Percentiles rank a stretch among this genome's conserved stretches.
phyloP scores from a whole-genome alignment of 2,797 vertebrate genomes.

The Tarsius wallacei region DNA sequence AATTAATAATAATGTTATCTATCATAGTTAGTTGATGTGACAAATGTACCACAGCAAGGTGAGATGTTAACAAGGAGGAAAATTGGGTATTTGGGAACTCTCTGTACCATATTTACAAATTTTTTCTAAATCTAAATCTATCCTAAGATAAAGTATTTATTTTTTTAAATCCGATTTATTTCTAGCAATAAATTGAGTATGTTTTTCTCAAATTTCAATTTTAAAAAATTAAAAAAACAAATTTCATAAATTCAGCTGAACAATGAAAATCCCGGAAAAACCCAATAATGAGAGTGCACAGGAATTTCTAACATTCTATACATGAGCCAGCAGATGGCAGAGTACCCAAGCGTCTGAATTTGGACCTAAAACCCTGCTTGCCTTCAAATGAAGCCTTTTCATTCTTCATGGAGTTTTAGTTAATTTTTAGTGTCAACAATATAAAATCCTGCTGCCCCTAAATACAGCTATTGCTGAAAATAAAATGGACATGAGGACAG shows the following conservation, averaged over 20 bases:
- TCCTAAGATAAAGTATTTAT: not conserved
- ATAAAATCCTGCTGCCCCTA: not conserved
- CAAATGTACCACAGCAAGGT: not conserved
- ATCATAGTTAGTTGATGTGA: not conserved
- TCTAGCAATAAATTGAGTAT: not conserved
- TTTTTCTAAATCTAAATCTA: not conserved
- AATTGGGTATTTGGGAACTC: not conserved
- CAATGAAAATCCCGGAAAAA: not conserved
- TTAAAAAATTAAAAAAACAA: not conserved
- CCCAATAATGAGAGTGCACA: fast-evolving
- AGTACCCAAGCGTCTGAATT: conserved; percentile 71
- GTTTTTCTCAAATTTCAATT: not conserved
- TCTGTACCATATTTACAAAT: not conserved
- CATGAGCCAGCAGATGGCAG: conserved; percentile 91
- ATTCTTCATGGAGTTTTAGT: not conserved
- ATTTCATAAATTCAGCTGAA: conserved; percentile 14
- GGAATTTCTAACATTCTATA: not conserved
- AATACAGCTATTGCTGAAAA: not conserved
- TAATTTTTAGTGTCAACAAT: not conserved
- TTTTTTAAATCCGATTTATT: not conserved
- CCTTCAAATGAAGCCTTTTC: not conserved
- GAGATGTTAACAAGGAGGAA: not conserved
- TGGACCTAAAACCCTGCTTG: not conserved
- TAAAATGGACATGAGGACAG: not conserved
- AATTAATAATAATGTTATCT: not conserved